Conservation (phyloP, 2,113 vertebrate genomes). For the Crotalus horridus region DNA sequence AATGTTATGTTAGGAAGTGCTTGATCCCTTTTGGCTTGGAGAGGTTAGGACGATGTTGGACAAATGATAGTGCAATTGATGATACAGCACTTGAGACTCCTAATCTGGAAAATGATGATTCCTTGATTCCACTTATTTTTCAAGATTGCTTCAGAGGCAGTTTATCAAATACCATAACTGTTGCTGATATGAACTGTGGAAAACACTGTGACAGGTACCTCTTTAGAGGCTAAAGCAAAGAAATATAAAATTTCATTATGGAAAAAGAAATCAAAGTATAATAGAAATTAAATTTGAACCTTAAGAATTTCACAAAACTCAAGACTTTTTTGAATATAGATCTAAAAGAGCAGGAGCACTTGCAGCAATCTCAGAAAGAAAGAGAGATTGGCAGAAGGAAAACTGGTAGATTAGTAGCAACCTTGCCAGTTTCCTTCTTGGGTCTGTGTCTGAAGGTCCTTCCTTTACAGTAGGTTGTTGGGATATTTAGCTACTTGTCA, state of each 20-base stretch:
- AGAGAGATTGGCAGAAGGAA: not conserved
- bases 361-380: not conserved
- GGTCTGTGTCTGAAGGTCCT: not conserved
- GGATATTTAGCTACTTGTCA: not conserved
- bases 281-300: not conserved
- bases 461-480: not conserved
- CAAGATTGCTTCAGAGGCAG: not conserved
- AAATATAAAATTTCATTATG: not conserved
- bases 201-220: not conserved
- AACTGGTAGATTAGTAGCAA: not conserved
- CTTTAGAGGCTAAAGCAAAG: not conserved
- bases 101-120: not conserved
- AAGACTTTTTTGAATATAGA: not conserved
- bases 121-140: not conserved
- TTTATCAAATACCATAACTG: not conserved
- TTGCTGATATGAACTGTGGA: not conserved
- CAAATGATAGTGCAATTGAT: not conserved
- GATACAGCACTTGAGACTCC: not conserved
- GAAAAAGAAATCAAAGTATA: not conserved
- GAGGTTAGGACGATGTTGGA: not conserved
- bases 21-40: not conserved
- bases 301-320: not conserved
- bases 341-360: not conserved
- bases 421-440: not conserved
- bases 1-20: not conserved